Percentiles rank a stretch among this genome's conserved stretches.
Conservation (phyloP, 2,113 vertebrate genomes). For the Notothenia rossii region DNA sequence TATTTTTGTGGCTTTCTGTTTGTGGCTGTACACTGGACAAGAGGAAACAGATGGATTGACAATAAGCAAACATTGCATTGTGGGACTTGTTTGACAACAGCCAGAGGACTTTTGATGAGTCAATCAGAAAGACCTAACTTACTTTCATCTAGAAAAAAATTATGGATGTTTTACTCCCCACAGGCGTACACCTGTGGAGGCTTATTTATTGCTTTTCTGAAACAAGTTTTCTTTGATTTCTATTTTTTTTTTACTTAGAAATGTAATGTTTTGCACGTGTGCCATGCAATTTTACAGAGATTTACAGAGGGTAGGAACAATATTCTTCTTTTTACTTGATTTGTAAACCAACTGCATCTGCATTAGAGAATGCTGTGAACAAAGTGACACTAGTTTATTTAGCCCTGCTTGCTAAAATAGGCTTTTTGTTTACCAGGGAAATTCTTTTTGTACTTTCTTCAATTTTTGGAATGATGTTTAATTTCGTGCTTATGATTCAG, state of each 20-base stretch:
- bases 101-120: slow-evolving; percentile 37
- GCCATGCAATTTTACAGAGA: slow-evolving; percentile 80
- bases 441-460: slow-evolving; percentile 76
- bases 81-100: slow-evolving; percentile 58
- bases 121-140: slow-evolving; percentile 73
- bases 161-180: slow-evolving; percentile 76
- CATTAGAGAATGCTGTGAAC: slow-evolving; percentile 83
- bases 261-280: slow-evolving; percentile 83
- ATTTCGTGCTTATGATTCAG: slow-evolving; percentile 74
- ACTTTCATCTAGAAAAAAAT: slow-evolving; percentile 79
- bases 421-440: slow-evolving; percentile 80
- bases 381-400: slow-evolving; percentile 81
- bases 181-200: slow-evolving; percentile 65
- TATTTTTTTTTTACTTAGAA: slow-evolving; percentile 73
- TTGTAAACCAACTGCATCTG: slow-evolving; percentile 79
- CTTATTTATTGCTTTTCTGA: slow-evolving; percentile 79
- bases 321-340: slow-evolving; percentile 74
- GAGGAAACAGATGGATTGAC: slow-evolving; percentile 38
- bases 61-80: slow-evolving; percentile 53
- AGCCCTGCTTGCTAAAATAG: slow-evolving; percentile 85
- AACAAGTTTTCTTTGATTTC: slow-evolving; percentile 64
- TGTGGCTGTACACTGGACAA: slow-evolving; percentile 32
- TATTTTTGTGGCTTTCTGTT: slow-evolving; percentile 53
- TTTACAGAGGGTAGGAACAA: slow-evolving; percentile 57
- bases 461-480: slow-evolving; percentile 71